phyloP scores from a whole-genome alignment of 2,113 vertebrate species.

The Phainopepla nitens region DNA sequence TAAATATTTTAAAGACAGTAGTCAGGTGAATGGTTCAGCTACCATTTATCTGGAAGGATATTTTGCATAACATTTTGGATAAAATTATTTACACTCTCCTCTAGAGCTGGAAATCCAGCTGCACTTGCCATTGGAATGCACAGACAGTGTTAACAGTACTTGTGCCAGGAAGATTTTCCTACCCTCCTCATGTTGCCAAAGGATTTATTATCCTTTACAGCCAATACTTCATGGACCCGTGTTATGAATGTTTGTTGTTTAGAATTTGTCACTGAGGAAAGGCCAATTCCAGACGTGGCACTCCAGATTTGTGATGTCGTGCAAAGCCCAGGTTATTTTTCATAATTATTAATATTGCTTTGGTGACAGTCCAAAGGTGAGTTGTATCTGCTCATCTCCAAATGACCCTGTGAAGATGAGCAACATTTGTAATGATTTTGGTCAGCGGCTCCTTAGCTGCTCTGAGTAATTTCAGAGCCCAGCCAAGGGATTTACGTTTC shows the following conservation, averaged over 20 bases:
- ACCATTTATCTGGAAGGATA: background rate
- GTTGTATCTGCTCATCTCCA: background rate
- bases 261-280: background rate
- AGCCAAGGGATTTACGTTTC: background rate
- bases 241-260: conserved; percentile 13
- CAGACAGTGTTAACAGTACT: background rate
- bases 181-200: background rate
- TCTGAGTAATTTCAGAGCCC: background rate
- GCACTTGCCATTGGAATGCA: background rate
- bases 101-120: background rate
- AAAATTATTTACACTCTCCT: background rate
- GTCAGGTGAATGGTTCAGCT: background rate
- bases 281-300: background rate
- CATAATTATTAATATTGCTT: conserved; percentile 26
- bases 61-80: background rate
- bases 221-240: background rate
- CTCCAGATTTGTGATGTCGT: background rate
- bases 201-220: conserved; percentile 44
- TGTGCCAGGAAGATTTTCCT: background rate
- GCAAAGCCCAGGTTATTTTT: background rate
- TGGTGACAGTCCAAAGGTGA: conserved; percentile 12
- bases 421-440: background rate
- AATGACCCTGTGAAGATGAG: conserved; percentile 4
- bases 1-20: background rate
- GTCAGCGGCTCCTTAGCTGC: background rate